Evolutionary conservation across 2,888 invertebrate species (phyloP), one percentile per base, ranked within the genome.

Genomic region (Elegia similella): DNA sequence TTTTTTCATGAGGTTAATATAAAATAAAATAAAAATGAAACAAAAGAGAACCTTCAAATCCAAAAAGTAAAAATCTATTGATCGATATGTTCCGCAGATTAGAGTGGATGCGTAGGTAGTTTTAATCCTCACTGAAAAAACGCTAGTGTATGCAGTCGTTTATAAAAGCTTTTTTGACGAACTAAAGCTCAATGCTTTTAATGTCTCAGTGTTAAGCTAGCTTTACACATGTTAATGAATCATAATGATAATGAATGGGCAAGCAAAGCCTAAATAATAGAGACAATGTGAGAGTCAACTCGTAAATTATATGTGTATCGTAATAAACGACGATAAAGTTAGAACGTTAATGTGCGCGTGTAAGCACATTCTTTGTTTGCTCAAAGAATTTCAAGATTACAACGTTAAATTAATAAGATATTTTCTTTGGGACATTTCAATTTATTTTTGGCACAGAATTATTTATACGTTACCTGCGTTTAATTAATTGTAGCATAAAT

Each of bases 311-410:
- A 16, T 17, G 34, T n/a, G 50, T 50, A 38, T 50, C 50, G 50
- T 50, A 13, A 38, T 38, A 50, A 50, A 38, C 13, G 32, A 43
- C 54, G 34, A 46, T 55, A n/a, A 46, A 55, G 32, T 47, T 34
- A 32, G 16, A 30, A 46, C 29, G 30, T 43, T 53, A 53, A 43
- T 43, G 43, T 15, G 53, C 29, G 15, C 30, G 42, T 30, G 15
- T 53, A 43, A 43, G 29, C 43, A 43, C 30, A 53, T 53, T 43
- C 42, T 23, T 38, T 23, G 46, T 38, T 53, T 57, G 47, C 30
- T 52, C 50, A 50, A 42, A 38, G 29, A 43, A 6, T 32, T 47
- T 32, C 47, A 50, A 50, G 48, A 30, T 48, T 46, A 46, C 46
- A 23, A 46, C 17, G 46, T 12, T 1, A n/a, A 46, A 46, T 23